Percentiles rank a stretch among this genome's conserved stretches.
Conservation (phyloP, 2,888 invertebrate species). For the Taenaris catops region DNA sequence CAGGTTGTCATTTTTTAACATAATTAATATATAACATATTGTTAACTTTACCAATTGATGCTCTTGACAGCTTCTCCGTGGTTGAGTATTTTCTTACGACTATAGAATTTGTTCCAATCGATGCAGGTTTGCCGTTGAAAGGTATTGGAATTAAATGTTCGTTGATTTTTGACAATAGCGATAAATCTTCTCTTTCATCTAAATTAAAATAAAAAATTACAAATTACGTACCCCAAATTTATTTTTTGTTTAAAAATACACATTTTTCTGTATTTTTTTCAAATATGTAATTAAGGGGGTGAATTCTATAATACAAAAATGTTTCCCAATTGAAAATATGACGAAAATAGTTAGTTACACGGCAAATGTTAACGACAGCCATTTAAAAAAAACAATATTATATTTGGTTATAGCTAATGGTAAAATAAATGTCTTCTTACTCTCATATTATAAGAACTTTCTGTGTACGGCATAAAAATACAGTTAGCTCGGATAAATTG, state of each 20-base stretch:
- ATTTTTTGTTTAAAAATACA: too few relatives aligned
- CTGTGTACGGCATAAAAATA: constrained; percentile 79
- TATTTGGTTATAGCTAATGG: too few relatives aligned
- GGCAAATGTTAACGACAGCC: too few relatives aligned
- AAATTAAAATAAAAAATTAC: constrained; percentile 19
- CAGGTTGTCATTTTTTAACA: too few relatives aligned
- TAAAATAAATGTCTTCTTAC: too few relatives aligned
- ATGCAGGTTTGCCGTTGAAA: constrained; percentile 34
- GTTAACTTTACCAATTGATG: constrained; percentile 30
- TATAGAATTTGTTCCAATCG: constrained; percentile 27
- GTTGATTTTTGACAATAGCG: constrained; percentile 28
- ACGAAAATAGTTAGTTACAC: too few relatives aligned
- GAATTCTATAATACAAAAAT: too few relatives aligned
- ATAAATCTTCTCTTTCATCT: constrained; percentile 57
- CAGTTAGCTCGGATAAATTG: constrained; percentile 78
- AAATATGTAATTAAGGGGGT: too few relatives aligned
- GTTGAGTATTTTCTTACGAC: constrained; percentile 35
- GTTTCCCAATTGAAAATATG: too few relatives aligned
- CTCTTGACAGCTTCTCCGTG: constrained; percentile 23
- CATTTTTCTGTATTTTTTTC: too few relatives aligned
- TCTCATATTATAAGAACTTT: constrained; percentile 72
- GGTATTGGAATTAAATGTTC: constrained; percentile 27
- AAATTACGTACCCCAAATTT: neutral
- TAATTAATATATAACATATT: too few relatives aligned
- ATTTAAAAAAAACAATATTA: too few relatives aligned